A percentile compares a stretch with the other conserved stretches of the same genome.
Evolutionary conservation across 2,113 vertebrate genomes (phyloP).

Genomic region (Bubo blakistoni): DNA sequence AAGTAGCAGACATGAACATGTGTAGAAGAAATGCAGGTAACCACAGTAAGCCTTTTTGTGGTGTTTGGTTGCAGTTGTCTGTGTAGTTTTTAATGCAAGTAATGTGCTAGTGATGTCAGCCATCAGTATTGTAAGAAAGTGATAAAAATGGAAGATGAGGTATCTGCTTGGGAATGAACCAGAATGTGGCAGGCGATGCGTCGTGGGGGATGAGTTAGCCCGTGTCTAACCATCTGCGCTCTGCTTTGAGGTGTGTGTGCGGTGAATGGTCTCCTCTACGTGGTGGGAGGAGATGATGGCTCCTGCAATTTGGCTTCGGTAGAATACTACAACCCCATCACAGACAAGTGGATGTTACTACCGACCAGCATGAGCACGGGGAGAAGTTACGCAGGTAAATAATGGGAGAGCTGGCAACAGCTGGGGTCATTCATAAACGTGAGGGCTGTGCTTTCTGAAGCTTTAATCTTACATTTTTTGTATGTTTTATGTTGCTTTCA

Average conservation of each 20-base stretch:
- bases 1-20: conserved; percentile 98
- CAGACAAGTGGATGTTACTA: conserved; percentile 92
- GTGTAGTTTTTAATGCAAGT: neutral
- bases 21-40: conserved; percentile 94
- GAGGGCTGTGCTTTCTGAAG: neutral
- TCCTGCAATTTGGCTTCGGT: conserved; percentile 95
- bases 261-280: conserved; percentile 91
- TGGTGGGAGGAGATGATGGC: conserved; percentile 94
- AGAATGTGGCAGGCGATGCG: accelerated
- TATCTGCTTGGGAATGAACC: neutral
- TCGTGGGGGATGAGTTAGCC: neutral
- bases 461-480: neutral
- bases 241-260: conserved; percentile 86
- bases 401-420: neutral
- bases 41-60: neutral
- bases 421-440: neutral
- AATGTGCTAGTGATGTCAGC: neutral
- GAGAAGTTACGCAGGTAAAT: conserved; percentile 90
- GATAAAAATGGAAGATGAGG: neutral
- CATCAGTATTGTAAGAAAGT: neutral
- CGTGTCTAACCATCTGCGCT: neutral
- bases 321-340: conserved; percentile 91
- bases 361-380: conserved; percentile 96
- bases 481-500: neutral
- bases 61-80: neutral